Base-by-base conservation (phyloP, 2,888 invertebrate species). In the Pelosia muscerda region DNA sequence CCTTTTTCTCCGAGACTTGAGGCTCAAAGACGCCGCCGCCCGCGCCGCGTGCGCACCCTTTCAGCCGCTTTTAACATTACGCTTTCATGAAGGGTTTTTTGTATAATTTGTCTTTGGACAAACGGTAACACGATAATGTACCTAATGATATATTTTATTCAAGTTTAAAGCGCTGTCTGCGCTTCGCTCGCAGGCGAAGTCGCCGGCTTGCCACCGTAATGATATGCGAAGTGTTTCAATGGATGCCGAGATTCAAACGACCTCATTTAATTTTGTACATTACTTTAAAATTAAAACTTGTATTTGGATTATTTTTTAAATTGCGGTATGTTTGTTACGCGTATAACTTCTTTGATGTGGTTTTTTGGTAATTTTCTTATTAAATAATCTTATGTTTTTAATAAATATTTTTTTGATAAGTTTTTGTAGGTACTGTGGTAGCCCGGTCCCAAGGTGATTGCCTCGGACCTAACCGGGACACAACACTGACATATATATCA, bases 1-100 rank as follows among this genome's bases (percentile, higher is more conserved):
- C 89, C 89, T 88, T 88, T 87, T 86, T 83, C 84, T 81, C 69
- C 70, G 84, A 81, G 82, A 76, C 74, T 82, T 69, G 70, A 23
- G 78, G 81, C 81, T 84, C 86, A 85, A 85, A 85, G 86, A 85
- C 63, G 66, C 63, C 63, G 66, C 63, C 69, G 31, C 31, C 49
- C 56, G 56, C 81, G 89, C 86, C 92, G 93, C 92, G 84, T 90
- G 92, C 93, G 94, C 93, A 93, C 91, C 91, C 89, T 88, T 90
- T 89, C 88, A 89, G 83, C 82, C 72, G 86, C 88, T 90, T 90
- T 90, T 86, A 89, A 85, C 91, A 90, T 92, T 91, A 92, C 86
- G 85, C 82, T 93, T 92, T 92, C 89, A 92, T 83, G 84, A 86
- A 83, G 81, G 84, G 84, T 84, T 89, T 90, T 91, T 90, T 88